Conservation (phyloP, 2,797 vertebrate species). For the Balearica regulorum region DNA sequence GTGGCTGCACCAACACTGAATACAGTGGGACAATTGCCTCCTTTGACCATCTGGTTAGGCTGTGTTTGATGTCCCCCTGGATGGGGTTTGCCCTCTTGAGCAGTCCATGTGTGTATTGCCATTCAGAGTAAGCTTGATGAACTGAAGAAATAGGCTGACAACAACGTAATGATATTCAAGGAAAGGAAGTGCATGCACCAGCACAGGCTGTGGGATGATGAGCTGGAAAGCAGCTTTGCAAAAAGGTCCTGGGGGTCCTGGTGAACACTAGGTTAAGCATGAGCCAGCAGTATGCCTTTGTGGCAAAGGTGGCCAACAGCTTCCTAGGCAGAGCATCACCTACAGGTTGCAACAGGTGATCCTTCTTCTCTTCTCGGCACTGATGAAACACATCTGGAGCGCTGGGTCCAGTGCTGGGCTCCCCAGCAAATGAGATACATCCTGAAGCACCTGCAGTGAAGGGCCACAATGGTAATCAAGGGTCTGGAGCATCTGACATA, state of each 20-base stretch:
- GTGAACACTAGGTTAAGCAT: neutral
- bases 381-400: neutral
- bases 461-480: neutral
- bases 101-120: neutral
- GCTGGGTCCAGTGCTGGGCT: neutral
- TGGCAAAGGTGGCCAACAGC: neutral
- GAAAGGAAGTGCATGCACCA: neutral
- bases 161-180: neutral
- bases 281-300: neutral
- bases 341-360: neutral
- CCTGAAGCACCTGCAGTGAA: neutral
- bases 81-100: neutral
- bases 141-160: neutral
- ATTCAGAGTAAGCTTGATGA: neutral
- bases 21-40: neutral
- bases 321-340: neutral
- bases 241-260: neutral
- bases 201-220: neutral
- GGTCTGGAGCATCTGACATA: neutral
- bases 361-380: neutral
- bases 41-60: fast-evolving
- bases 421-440: neutral
- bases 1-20: neutral
- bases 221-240: neutral
- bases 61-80: neutral